Base-by-base conservation (phyloP, 2,888 invertebrate genomes). In the Volucella inanis region DNA sequence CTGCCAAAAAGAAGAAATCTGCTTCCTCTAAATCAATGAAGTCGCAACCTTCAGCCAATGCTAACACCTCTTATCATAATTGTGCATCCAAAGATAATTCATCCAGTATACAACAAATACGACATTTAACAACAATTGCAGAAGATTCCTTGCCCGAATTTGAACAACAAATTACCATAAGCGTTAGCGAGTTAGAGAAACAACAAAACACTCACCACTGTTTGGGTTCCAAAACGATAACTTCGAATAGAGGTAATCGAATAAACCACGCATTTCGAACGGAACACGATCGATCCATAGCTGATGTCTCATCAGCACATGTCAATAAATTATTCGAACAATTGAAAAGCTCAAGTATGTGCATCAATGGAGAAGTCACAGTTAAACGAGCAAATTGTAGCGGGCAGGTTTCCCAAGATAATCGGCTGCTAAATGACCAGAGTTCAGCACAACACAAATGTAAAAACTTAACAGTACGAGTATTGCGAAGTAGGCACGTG, bases 241-340 rank as follows among this genome's bases (percentile, higher is more conserved):
- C 31, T 31, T 31, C 31, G 6, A 31, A 6, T 6, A 31, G 31
- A 31, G 31, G 6, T 31, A 6, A 31, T 31, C 31, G 4, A 31
- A 31, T 18, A 31, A 54, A 49, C 3, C 45, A 59, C 22, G 15
- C 59, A 49, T 79, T 62, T 31, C 76, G 55, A 45, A 76, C 18
- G 0, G 84, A 76, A 1, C 80, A 84, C 11, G 84, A 84, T 12
- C 49, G 71, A 3, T 67, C 84, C 0, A 80, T 84, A 31, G 75
- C 84, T 4, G 80, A 80, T 50, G 71, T 71, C 1, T 84, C 84
- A 31, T 55, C 84, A 4, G 39, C 14, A 1, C 54, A 80, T 15
- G 70, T 76, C 9, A 79, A 80, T 49, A 76, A 67, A 14, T 45
- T 84, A 9, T 84, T 84, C 52, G 80, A 84, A 10, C 75, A 80